Percentiles rank a stretch among this genome's conserved stretches.
Conservation (phyloP, 2,888 invertebrate genomes). For the Clitarchus hookeri region DNA sequence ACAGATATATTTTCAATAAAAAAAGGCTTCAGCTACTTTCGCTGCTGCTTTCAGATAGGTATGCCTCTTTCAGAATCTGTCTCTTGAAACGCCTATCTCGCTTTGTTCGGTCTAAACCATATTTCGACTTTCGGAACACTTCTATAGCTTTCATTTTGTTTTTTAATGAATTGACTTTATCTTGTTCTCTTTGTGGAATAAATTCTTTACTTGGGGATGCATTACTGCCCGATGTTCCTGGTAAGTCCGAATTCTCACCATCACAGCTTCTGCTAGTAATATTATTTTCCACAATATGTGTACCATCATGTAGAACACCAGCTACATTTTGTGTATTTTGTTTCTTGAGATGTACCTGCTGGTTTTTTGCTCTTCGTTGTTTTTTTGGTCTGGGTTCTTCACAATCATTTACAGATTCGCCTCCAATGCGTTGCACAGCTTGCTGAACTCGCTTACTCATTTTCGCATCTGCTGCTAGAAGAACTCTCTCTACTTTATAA, state of each 20-base stretch:
- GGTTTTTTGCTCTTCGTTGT: slow-evolving; percentile 26
- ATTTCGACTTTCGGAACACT: slow-evolving; percentile 69
- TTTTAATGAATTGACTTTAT: slow-evolving; percentile 65
- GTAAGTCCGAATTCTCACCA: background rate
- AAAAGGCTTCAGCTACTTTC: slow-evolving; percentile 52
- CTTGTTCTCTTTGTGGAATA: slow-evolving; percentile 76
- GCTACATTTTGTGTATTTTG: background rate
- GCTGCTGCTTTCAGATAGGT: slow-evolving; percentile 69
- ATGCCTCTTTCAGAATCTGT: slow-evolving; percentile 56
- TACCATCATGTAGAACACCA: background rate
- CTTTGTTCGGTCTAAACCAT: slow-evolving; percentile 61
- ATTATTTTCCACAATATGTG: background rate
- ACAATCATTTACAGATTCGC: slow-evolving; percentile 43
- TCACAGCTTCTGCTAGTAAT: background rate
- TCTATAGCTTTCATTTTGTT: slow-evolving; percentile 78
- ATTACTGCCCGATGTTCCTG: background rate
- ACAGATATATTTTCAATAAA: background rate
- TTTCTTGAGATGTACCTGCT: slow-evolving; percentile 28
- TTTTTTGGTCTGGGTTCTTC: slow-evolving; percentile 37
- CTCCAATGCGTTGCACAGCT: slow-evolving; percentile 72
- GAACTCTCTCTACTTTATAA: slow-evolving; percentile 67
- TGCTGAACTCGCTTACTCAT: slow-evolving; percentile 82
- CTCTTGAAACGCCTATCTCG: slow-evolving; percentile 53
- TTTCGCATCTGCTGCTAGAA: slow-evolving; percentile 61
- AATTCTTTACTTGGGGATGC: slow-evolving; percentile 57